These are phyloP conservation scores for Pelecanus crispus DNA, from an alignment of 2,113 vertebrate species.

Conservation along the genomic window DNA sequence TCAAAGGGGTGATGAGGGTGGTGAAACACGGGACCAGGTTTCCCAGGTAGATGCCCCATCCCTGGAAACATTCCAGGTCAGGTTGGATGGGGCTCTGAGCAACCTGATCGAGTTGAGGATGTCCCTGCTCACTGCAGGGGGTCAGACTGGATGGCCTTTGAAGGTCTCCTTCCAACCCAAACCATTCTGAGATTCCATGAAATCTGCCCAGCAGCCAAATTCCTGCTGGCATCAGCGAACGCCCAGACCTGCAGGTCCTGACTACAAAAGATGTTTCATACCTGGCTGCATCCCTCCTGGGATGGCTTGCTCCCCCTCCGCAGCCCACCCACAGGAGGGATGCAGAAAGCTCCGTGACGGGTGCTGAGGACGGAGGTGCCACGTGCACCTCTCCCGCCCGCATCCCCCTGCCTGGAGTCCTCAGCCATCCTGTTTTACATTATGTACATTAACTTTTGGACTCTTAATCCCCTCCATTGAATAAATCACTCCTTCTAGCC, in stretches of 20 bases:
- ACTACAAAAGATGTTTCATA: neutral
- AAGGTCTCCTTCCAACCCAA: neutral
- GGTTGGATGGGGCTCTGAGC: neutral
- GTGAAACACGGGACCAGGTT: neutral
- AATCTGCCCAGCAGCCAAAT: neutral
- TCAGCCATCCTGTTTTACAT: slow-evolving; percentile 29
- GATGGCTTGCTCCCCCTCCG: neutral
- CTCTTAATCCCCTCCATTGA: slow-evolving; percentile 51
- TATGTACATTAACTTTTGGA: slow-evolving; percentile 58
- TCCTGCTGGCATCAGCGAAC: neutral
- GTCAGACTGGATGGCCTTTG: neutral
- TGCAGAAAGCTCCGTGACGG: fast-evolving
- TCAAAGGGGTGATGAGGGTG: neutral
- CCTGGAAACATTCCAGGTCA: neutral
- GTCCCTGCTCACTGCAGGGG: neutral
- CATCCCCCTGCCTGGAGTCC: neutral
- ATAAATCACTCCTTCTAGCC: slow-evolving; percentile 56
- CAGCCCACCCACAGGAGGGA: neutral
- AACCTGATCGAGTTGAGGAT: neutral
- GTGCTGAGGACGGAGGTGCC: neutral
- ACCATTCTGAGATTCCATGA: neutral
- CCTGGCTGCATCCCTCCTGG: neutral
- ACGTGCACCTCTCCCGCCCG: neutral
- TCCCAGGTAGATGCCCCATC: neutral
- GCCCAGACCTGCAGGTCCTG: neutral